Evolutionary conservation across 2,113 vertebrate species (phyloP).

Genomic region (Motacilla alba): DNA sequence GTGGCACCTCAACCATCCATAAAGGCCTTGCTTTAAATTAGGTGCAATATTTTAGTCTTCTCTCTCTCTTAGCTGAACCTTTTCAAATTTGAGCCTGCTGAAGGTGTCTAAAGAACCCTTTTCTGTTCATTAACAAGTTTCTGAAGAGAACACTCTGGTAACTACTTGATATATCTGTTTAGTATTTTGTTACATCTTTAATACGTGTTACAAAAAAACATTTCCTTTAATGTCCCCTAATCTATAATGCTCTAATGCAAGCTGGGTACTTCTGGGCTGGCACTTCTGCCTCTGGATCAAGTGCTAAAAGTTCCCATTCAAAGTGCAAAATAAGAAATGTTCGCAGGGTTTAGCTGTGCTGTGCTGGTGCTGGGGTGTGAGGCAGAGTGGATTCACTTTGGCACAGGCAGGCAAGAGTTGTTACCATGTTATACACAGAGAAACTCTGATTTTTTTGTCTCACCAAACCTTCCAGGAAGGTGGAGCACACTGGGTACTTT

Average conservation of each 20-base stretch:
- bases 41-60: neutral
- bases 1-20: neutral
- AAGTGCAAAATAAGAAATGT: neutral
- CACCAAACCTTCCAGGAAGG: neutral
- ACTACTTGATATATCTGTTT: neutral
- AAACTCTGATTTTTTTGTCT: neutral
- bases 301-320: neutral
- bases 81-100: neutral
- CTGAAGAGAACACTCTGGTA: neutral
- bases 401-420: neutral
- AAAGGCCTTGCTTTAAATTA: neutral
- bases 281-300: neutral
- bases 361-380: neutral
- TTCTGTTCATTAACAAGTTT: neutral
- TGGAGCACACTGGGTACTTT: neutral
- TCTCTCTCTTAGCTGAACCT: neutral
- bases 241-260: neutral
- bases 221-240: neutral
- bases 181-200: neutral
- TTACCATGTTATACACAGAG: accelerated
- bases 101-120: neutral
- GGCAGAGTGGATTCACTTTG: neutral
- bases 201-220: neutral
- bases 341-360: neutral
- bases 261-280: neutral